Evolutionary conservation across 2,113 vertebrate genomes (phyloP), one percentile per base, ranked within the genome.

Genomic region (Morone chrysops): DNA sequence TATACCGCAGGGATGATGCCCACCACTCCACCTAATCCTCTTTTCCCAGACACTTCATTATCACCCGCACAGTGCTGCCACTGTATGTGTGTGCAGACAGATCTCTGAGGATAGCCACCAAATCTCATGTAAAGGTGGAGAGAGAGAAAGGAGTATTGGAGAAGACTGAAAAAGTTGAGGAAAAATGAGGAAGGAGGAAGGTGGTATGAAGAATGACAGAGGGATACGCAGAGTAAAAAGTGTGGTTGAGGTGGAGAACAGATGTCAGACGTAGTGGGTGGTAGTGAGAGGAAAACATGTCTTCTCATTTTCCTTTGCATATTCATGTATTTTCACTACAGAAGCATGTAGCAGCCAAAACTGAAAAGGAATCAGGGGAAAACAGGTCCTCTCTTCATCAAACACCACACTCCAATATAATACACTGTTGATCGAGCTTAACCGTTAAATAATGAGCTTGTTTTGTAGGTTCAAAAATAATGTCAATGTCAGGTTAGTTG

Each of bases 21-120:
- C 78, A 84, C 84, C 88, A 87, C 92, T 92, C 85, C 86, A 77
- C 90, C 89, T 94, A 94, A 94, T 94, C 94, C 93, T 89, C 90
- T 91, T 89, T 91, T 91, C 86, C 81, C 87, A 88, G 86, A 88
- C 94, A 92, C 93, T 93, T 94, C 84, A 94, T 94, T 94, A 93
- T 93, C 90, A 81, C 89, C 82, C 41, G 57, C 85, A 89, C 82
- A 66, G 87, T 88, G 90, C 88, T 77, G 84, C 80, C 75, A 59
- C 85, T 79, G 89, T 74, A 54, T 85, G 88, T 88, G 87, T 88
- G 87, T 71, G 76, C 79, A 79, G 86, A 81, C 85, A 78, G 82
- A 89, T 88, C 87, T 91, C 87, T 70, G 76, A 81, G 88, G 86
- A 92, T 75, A 70, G 57, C 80, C 75, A 17, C 71, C 59, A 60